Percentiles rank a stretch among this genome's conserved stretches.
phyloP scores from a whole-genome alignment of 2,888 invertebrate genomes.

The Aporophyla lueneburgensis region DNA sequence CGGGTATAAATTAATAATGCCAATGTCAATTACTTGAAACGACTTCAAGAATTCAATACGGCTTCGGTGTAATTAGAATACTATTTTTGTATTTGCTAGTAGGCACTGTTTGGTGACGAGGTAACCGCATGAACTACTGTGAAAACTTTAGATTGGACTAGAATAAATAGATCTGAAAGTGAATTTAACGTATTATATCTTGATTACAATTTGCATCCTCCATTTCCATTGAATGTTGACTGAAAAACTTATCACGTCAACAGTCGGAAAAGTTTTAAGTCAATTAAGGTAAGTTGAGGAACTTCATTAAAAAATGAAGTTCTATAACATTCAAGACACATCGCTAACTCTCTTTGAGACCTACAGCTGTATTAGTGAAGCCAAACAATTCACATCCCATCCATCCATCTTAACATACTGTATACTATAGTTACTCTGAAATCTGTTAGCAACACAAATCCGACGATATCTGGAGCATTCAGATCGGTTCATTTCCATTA shows the following conservation, averaged over 20 bases:
- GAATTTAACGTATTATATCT: conserved; percentile 4
- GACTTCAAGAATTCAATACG: conserved; percentile 38
- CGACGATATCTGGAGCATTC: conserved; percentile 17
- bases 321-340: conserved; percentile 9
- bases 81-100: conserved; percentile 26
- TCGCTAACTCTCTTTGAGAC: background rate
- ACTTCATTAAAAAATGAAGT: background rate
- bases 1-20: conserved; percentile 38
- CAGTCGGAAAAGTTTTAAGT: conserved; percentile 1
- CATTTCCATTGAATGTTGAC: background rate
- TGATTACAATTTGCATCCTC: conserved; percentile 4
- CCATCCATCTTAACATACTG: conserved; percentile 17
- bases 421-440: conserved; percentile 1
- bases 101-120: conserved; percentile 18
- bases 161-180: conserved; percentile 38
- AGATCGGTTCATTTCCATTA: conserved; percentile 36
- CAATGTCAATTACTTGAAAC: conserved; percentile 42
- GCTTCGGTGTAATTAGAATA: conserved; percentile 38
- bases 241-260: conserved; percentile 8
- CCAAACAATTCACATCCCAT: conserved; percentile 13
- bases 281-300: background rate
- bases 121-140: conserved; percentile 18
- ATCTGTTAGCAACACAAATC: conserved; percentile 25
- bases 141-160: conserved; percentile 25
- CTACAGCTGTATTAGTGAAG: background rate